A percentile compares a stretch with the other conserved stretches of the same genome.
These are phyloP conservation scores for Rhabdornis inornatus DNA, from an alignment of 2,113 vertebrate genomes.

Conservation along the genomic window DNA sequence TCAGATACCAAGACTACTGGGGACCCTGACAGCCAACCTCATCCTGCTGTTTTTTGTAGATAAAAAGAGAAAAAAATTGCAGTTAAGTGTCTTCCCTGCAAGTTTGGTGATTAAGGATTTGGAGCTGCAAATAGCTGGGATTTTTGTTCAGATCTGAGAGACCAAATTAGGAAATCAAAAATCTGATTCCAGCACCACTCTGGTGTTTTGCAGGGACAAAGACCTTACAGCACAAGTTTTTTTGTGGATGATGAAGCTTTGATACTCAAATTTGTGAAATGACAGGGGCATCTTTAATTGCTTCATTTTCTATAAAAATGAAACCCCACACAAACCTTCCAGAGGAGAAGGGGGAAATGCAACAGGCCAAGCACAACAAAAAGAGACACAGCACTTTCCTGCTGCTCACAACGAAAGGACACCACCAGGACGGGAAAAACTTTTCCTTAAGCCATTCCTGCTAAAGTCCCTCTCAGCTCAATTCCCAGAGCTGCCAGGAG, in stretches of 20 bases:
- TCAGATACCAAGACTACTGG: background rate
- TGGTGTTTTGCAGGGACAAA: background rate
- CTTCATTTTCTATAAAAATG: background rate
- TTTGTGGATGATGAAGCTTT: background rate
- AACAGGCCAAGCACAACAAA: background rate
- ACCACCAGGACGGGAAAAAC: background rate
- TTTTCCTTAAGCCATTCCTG: background rate
- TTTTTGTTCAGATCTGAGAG: background rate
- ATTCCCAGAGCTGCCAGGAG: background rate
- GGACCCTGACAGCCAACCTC: background rate
- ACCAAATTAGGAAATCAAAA: background rate
- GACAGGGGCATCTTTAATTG: background rate
- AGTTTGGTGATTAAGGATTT: background rate
- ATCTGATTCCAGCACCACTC: background rate
- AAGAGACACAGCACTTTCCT: background rate
- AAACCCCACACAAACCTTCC: background rate
- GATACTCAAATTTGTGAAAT: background rate
- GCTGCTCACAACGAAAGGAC: background rate
- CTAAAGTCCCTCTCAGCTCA: background rate
- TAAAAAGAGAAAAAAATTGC: background rate
- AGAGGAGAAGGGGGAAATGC: background rate
- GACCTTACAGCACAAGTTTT: fast-evolving
- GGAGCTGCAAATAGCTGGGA: background rate
- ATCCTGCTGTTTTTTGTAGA: background rate
- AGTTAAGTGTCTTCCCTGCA: background rate